Evolutionary conservation across 2,113 vertebrate genomes (phyloP).

Genomic region (Indri indri): DNA sequence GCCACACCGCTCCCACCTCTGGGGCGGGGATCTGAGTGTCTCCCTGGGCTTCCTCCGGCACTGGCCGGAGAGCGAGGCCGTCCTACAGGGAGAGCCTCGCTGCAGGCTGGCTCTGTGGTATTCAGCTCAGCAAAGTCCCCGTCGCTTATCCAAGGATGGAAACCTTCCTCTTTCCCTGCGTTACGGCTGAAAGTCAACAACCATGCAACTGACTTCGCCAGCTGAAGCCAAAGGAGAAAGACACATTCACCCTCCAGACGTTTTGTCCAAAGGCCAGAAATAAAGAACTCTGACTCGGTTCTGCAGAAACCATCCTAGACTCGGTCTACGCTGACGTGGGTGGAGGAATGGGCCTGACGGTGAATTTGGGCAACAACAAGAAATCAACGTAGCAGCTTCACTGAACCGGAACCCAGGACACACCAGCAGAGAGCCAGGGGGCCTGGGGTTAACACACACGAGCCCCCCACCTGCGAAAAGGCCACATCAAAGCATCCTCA

Average conservation of each 20-base stretch:
- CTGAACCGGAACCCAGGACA: not conserved
- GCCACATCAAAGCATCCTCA: not conserved
- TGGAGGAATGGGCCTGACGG: not conserved
- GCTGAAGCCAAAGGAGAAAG: not conserved
- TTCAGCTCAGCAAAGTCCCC: not conserved
- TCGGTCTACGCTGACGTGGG: not conserved
- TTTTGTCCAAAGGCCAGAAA: not conserved
- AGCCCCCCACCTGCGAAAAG: not conserved
- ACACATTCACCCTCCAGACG: not conserved
- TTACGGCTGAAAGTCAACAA: not conserved
- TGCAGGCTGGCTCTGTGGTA: no score
- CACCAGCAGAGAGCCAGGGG: not conserved
- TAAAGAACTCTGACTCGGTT: not conserved
- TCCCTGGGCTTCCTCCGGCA: not conserved
- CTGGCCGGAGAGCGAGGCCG: not conserved
- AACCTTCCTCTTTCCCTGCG: not conserved
- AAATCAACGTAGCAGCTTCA: not conserved
- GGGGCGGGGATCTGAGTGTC: no score
- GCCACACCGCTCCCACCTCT: not conserved
- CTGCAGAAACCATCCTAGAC: not conserved
- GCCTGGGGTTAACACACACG: not conserved
- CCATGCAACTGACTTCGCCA: not conserved
- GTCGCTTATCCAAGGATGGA: not conserved
- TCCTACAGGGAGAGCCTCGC: not conserved
- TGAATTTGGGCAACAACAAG: not conserved